Conservation (phyloP, 2,888 invertebrate species). For the Kuschelorhynchus macadamiae region DNA sequence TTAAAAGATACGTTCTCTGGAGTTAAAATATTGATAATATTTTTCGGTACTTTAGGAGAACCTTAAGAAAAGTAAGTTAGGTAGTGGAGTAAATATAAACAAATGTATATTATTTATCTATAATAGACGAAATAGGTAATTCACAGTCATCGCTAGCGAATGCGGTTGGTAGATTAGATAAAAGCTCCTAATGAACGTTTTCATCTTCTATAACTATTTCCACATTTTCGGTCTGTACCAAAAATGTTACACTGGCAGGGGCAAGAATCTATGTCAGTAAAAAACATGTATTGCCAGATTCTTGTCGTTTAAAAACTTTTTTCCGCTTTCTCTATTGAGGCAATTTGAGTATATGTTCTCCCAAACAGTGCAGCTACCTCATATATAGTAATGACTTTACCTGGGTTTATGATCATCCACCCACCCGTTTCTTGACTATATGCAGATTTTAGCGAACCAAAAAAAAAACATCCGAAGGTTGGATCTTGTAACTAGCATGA, state of each 20-base stretch:
- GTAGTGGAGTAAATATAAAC: too few relatives aligned
- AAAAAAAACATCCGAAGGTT: neutral
- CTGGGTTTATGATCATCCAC: conserved; percentile 3
- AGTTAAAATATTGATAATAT: too few relatives aligned
- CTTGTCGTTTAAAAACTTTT: neutral
- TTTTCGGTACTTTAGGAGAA: too few relatives aligned
- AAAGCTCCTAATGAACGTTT: neutral
- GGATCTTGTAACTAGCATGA: neutral
- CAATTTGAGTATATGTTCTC: neutral
- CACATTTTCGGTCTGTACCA: neutral
- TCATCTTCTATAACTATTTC: conserved; percentile 1
- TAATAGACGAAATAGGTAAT: too few relatives aligned
- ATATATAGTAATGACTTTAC: neutral
- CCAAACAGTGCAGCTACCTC: conserved; percentile 6
- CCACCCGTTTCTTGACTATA: neutral
- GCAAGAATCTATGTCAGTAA: neutral
- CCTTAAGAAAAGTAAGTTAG: too few relatives aligned
- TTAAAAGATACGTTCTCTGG: too few relatives aligned
- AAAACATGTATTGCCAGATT: neutral
- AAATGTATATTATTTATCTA: too few relatives aligned
- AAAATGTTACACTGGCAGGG: neutral
- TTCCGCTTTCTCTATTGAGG: neutral
- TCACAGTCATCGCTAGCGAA: too few relatives aligned
- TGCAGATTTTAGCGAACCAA: neutral
- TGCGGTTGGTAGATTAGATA: neutral